Evolutionary conservation across 2,888 invertebrate genomes (phyloP), one percentile per base, ranked within the genome.

Genomic region (Pristionchus mayeri): DNA sequence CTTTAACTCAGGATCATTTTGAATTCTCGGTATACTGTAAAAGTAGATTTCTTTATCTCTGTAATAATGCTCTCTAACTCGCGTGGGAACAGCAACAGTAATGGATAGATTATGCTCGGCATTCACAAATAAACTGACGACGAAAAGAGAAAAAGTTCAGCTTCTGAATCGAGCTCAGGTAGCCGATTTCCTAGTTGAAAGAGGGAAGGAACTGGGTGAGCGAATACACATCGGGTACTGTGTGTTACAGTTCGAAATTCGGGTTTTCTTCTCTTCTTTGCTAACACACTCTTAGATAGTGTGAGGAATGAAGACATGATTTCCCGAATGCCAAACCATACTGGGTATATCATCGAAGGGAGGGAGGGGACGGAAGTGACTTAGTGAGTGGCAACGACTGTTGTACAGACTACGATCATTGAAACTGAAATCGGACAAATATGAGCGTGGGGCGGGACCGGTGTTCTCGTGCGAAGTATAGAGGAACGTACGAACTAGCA

Each of bases 11-110:
- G 52, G n/a, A n/a, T n/a, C n/a, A n/a, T n/a, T n/a, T n/a, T n/a
- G n/a, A 52, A 11, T 50, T 50, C 4, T 16, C 18, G 11, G 50
- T 50, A 50, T 24, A 24, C 3, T 54, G n/a, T 24, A 27, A 60
- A 11, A 21, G 16, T 27, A 27, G 30, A 63, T 63, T 34, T 63
- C 63, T 63, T 63, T 63, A 63, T 63, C 54, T 57, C 54, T 27
- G 7, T 63, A 34, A 63, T 63, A 63, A 63, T 63, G 63, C 63
- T 63, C 71, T 71, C 71, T 71, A 44, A 71, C 71, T 71, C 71
- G 71, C 71, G 40, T 71, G 40, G 6, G 13, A 24, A 40, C 71
- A 44, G n/a, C 71, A 71, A 71, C 71, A 71, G 71, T 71, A 71
- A 44, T 44, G 24, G 40, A 11, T 71, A 40, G 71, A 71, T 71